These are phyloP conservation scores for Heliconius aoede DNA, from an alignment of 2,888 invertebrate species.

Conservation along the genomic window DNA sequence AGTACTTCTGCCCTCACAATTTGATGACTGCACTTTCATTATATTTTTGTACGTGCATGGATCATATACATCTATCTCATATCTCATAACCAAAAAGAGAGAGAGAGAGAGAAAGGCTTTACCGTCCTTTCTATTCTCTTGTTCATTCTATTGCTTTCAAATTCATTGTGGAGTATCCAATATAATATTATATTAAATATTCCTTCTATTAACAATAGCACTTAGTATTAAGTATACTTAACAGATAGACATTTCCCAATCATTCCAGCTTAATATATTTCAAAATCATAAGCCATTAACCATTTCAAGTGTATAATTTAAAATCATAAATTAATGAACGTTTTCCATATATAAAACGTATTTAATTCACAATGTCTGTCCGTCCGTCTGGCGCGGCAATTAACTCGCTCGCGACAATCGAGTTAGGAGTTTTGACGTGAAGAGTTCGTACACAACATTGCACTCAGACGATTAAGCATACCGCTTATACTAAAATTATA, in stretches of 20 bases:
- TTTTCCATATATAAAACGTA: constrained; percentile 25
- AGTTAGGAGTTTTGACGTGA: constrained; percentile 38
- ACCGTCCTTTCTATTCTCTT: background rate
- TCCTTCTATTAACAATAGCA: background rate
- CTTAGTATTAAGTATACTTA: background rate
- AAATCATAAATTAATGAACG: constrained; percentile 5
- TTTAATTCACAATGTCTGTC: constrained; percentile 32
- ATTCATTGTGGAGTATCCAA: background rate
- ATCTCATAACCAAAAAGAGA: background rate
- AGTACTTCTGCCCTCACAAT: too few species aligned
- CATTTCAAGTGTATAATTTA: background rate
- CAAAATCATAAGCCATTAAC: background rate
- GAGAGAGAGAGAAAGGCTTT: background rate
- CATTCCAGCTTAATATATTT: background rate
- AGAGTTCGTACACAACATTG: constrained; percentile 37
- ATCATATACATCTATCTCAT: too few species aligned
- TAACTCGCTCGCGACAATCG: constrained; percentile 35
- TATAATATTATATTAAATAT: too few species aligned
- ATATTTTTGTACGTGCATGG: too few species aligned
- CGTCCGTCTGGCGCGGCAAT: constrained; percentile 33
- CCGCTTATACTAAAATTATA: constrained; percentile 7
- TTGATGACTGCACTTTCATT: background rate
- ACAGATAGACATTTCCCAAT: background rate
- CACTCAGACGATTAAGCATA: constrained; percentile 34
- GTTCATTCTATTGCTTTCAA: background rate